Evolutionary conservation across 2,888 invertebrate species (phyloP).

Genomic region (Polyommatus icarus): DNA sequence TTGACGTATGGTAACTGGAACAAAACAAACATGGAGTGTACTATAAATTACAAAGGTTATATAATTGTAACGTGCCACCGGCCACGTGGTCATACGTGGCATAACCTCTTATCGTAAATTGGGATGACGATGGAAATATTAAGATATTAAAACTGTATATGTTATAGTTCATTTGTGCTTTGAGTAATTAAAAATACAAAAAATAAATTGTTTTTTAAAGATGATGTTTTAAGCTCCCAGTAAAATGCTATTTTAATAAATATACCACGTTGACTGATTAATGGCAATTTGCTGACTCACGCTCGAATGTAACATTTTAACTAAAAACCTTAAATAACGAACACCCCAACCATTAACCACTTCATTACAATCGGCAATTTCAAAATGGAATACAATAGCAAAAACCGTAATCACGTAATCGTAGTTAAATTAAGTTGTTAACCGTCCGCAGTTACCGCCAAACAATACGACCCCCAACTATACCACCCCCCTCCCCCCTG

Average conservation of each 20-base stretch:
- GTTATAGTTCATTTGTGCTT: neutral
- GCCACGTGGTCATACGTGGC: too few species aligned
- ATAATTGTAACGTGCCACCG: too few species aligned
- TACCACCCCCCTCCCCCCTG: neutral
- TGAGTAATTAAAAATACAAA: too few species aligned
- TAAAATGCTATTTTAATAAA: too few species aligned
- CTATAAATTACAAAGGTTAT: too few species aligned
- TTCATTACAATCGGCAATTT: neutral
- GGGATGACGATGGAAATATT: neutral
- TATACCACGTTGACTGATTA: too few species aligned
- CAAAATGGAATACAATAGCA: conserved; percentile 6
- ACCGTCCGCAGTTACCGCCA: conserved; percentile 7
- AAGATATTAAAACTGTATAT: neutral
- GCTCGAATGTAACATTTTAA: neutral
- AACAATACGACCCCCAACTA: conserved; percentile 1
- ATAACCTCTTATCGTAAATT: neutral
- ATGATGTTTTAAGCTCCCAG: too few species aligned
- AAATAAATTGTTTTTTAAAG: too few species aligned
- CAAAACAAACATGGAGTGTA: too few species aligned
- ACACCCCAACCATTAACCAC: neutral
- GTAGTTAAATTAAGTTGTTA: conserved; percentile 16
- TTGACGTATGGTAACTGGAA: too few species aligned
- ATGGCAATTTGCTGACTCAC: too few species aligned
- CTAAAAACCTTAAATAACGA: neutral
- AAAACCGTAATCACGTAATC: conserved; percentile 9